These are phyloP conservation scores for Rhorus exstirpatorius DNA, from an alignment of 2,888 invertebrate genomes.

Conservation along the genomic window DNA sequence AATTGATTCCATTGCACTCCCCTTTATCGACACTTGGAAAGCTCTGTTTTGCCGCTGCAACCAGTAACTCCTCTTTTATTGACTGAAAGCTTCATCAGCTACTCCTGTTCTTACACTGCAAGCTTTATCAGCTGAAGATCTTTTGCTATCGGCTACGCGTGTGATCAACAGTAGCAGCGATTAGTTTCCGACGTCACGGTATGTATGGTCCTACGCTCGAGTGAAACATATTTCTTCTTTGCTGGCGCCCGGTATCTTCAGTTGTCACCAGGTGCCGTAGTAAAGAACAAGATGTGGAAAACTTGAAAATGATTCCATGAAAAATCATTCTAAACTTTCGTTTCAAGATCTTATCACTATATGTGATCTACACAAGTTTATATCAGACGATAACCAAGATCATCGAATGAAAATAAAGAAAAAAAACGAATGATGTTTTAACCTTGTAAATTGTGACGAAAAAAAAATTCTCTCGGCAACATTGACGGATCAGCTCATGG, in stretches of 20 bases:
- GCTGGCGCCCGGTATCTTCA: neutral
- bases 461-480: neutral
- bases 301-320: neutral
- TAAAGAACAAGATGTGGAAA: neutral
- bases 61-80: neutral
- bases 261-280: neutral
- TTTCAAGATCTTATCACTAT: no score
- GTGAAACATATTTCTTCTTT: neutral
- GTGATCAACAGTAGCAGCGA: neutral
- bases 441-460: neutral
- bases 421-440: neutral
- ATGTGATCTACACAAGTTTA: neutral
- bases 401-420: neutral
- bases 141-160: neutral
- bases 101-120: neutral
- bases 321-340: no score
- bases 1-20: neutral
- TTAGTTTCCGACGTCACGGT: neutral
- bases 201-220: neutral
- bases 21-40: neutral
- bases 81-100: neutral
- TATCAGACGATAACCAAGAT: neutral
- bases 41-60: slow-evolving; percentile 5
- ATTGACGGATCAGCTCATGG: neutral
- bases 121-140: slow-evolving; percentile 14